Conservation (phyloP, 2,113 vertebrate genomes). For the Hepsetus odoe region DNA sequence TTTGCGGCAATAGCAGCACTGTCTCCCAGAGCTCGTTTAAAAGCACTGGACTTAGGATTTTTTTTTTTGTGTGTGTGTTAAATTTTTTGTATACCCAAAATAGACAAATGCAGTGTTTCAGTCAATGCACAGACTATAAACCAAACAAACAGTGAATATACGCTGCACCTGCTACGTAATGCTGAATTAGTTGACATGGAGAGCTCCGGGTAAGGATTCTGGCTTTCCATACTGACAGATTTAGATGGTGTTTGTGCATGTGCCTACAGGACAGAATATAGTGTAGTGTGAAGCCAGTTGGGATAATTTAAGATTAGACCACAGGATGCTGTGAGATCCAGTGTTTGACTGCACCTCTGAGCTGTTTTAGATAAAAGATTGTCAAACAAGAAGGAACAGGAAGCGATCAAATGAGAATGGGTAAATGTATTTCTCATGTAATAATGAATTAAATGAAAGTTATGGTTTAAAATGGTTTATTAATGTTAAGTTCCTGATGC, state of each 20-base stretch:
- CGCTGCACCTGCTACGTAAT: neutral
- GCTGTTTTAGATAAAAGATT: slow-evolving; percentile 22
- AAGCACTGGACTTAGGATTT: neutral
- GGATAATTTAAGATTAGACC: slow-evolving; percentile 72
- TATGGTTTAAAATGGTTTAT: too few species aligned
- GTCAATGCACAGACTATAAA: neutral
- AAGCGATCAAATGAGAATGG: neutral
- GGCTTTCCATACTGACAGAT: slow-evolving; percentile 33
- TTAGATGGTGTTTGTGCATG: slow-evolving; percentile 18
- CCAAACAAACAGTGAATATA: neutral
- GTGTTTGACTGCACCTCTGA: slow-evolving; percentile 48
- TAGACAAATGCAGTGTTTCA: neutral
- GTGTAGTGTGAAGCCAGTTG: slow-evolving; percentile 53
- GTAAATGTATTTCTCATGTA: neutral
- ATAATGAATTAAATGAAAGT: neutral
- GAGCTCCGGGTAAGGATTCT: neutral
- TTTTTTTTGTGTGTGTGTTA: neutral
- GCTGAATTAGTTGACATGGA: slow-evolving; percentile 19
- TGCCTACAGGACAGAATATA: slow-evolving; percentile 37
- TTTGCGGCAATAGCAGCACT: neutral
- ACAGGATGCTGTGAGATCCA: slow-evolving; percentile 64
- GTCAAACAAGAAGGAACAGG: neutral
- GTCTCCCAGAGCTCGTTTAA: neutral
- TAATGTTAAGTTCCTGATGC: too few species aligned
- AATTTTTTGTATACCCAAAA: neutral